Evolutionary conservation across 2,888 invertebrate species (phyloP).

Genomic region (Sesamia inferens): DNA sequence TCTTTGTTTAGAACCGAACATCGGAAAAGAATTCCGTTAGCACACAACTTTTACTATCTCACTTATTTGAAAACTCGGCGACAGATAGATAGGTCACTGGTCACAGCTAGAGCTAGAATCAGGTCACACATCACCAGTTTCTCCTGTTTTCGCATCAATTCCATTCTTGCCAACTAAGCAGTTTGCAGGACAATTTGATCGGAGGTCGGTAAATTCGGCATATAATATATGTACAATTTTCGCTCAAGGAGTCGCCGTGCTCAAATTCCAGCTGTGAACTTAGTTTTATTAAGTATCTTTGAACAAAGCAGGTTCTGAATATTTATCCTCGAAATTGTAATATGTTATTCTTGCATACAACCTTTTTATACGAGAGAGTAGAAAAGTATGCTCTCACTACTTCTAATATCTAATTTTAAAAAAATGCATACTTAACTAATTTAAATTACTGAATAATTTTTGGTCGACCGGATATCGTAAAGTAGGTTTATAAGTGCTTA

Average conservation of each 20-base stretch:
- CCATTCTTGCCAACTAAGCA: background rate
- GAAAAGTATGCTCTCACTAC: too few species aligned
- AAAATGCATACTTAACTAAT: background rate
- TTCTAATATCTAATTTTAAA: background rate
- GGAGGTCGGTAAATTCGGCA: background rate
- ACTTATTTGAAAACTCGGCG: too few species aligned
- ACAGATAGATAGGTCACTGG: background rate
- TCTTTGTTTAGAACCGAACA: background rate
- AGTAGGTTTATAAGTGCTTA: background rate
- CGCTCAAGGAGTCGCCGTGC: background rate
- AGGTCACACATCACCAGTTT: background rate
- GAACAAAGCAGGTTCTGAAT: background rate
- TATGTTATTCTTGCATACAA: background rate
- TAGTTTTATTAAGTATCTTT: background rate
- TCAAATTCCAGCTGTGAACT: background rate
- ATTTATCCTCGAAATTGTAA: background rate
- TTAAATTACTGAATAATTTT: background rate
- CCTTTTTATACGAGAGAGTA: background rate
- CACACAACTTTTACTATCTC: background rate
- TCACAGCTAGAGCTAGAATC: background rate
- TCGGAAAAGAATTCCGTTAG: too few species aligned
- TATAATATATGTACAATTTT: background rate
- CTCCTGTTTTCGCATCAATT: background rate
- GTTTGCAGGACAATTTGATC: background rate
- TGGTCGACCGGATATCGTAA: background rate